Conservation (phyloP, 2,113 vertebrate genomes). For the Electrona antarctica region DNA sequence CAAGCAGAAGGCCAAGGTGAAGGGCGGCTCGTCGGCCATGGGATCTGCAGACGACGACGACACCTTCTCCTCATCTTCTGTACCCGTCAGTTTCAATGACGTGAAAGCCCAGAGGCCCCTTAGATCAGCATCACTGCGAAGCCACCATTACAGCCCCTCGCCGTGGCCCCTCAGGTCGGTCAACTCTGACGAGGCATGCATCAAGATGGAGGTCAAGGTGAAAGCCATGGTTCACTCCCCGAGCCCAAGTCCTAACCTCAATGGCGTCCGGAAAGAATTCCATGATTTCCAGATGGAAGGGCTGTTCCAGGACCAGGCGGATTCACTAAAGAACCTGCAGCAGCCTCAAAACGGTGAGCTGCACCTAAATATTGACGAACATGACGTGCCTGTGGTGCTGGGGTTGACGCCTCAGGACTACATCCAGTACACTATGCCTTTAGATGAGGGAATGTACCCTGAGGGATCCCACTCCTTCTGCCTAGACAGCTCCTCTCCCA, state of each 20-base stretch:
- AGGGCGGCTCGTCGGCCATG: conserved; percentile 83
- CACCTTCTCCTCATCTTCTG: conserved; percentile 91
- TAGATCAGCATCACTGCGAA: conserved; percentile 90
- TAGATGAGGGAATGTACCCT: conserved; percentile 96
- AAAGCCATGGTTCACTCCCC: conserved; percentile 96
- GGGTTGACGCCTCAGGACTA: conserved; percentile 98
- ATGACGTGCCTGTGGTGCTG: conserved; percentile 94
- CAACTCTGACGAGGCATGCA: conserved; percentile 92
- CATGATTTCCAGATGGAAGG: conserved; percentile 88
- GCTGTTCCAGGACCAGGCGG: conserved; percentile 85
- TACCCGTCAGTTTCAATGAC: conserved; percentile 92
- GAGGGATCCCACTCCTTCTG: conserved; percentile 91
- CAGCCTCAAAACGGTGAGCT: conserved; percentile 87
- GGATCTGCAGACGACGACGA: conserved; percentile 89
- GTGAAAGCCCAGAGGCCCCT: conserved; percentile 90
- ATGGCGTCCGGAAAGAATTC: conserved; percentile 92
- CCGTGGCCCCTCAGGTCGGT: conserved; percentile 94
- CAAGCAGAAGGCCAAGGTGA: conserved; percentile 95
- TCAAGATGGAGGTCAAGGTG: conserved; percentile 96
- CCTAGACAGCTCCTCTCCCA: conserved; percentile 90
- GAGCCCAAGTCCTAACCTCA: conserved; percentile 88
- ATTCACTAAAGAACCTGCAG: conserved; percentile 83
- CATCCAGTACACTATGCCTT: conserved; percentile 99
- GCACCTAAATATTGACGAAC: conserved; percentile 91
- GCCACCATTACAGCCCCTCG: conserved; percentile 96